A percentile compares a stretch with the other conserved stretches of the same genome.
Evolutionary conservation across 2,888 invertebrate genomes (phyloP).

Genomic region (Coenonympha glycerion): DNA sequence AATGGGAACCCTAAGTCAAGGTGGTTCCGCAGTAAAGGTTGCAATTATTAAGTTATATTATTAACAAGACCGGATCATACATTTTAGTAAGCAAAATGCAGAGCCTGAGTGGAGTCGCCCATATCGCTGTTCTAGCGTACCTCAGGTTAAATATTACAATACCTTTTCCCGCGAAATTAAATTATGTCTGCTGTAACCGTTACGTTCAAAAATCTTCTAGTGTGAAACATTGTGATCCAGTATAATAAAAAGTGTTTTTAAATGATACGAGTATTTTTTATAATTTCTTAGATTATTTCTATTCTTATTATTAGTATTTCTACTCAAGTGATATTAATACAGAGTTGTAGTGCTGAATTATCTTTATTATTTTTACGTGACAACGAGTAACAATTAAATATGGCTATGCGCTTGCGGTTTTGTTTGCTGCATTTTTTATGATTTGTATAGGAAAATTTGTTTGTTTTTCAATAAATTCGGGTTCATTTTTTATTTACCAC

Average conservation of each 20-base stretch:
- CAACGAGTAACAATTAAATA: background rate
- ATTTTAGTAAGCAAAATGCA: slow-evolving; percentile 64
- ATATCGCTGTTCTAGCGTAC: slow-evolving; percentile 49
- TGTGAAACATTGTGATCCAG: background rate
- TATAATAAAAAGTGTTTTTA: slow-evolving; percentile 6
- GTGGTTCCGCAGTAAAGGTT: slow-evolving; percentile 42
- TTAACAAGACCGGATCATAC: slow-evolving; percentile 41
- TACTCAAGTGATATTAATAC: background rate
- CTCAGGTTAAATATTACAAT: slow-evolving; percentile 47
- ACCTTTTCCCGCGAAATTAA: background rate
- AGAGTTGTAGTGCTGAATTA: background rate
- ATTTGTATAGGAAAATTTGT: background rate
- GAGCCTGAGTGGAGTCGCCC: slow-evolving; percentile 66
- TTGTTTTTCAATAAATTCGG: no score
- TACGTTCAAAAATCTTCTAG: background rate
- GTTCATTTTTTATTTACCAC: background rate
- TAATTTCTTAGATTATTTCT: background rate
- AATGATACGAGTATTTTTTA: background rate
- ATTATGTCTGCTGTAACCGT: background rate
- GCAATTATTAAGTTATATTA: slow-evolving; percentile 40
- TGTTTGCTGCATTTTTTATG: background rate
- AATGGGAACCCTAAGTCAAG: slow-evolving; percentile 44
- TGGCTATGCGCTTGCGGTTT: background rate
- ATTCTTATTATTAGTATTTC: background rate
- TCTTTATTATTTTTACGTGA: background rate